A percentile compares a stretch with the other conserved stretches of the same genome.
phyloP scores from a whole-genome alignment of 2,797 vertebrate species.

The Sparidentex hasta region DNA sequence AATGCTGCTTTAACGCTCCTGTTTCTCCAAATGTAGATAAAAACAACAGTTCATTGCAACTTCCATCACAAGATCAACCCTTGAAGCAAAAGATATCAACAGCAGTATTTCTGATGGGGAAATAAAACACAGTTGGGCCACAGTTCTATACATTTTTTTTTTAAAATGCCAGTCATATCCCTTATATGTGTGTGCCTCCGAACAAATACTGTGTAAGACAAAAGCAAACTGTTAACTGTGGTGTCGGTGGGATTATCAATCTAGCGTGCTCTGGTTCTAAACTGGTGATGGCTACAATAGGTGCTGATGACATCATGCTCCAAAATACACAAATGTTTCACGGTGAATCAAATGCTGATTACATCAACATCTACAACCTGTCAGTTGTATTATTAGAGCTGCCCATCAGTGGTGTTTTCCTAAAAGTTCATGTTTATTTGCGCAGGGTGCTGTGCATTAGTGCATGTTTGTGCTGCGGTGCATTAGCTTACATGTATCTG shows the following conservation, averaged over 20 bases:
- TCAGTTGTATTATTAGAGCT: conserved; percentile 64
- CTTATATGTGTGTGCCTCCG: not conserved
- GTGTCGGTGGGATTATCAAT: conserved; percentile 6
- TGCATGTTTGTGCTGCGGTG: conserved; percentile 60
- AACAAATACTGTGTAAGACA: conserved; percentile 10
- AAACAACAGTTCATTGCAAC: not conserved
- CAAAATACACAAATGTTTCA: conserved; percentile 34
- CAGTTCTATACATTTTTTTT: not conserved
- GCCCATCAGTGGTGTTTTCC: conserved; percentile 63
- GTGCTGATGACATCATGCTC: conserved; percentile 42
- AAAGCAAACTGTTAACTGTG: not conserved
- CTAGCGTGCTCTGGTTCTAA: not conserved
- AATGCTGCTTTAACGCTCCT: not conserved
- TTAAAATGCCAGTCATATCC: not conserved
- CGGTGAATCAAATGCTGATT: conserved; percentile 58
- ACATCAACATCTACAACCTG: conserved; percentile 54
- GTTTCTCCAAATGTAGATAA: not conserved
- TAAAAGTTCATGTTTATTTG: conserved; percentile 78
- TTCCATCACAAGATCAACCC: not conserved
- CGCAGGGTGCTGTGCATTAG: conserved; percentile 54
- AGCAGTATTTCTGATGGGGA: not conserved
- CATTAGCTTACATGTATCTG: conserved; percentile 54
- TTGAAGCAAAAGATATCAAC: not conserved
- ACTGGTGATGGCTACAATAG: conserved; percentile 16
- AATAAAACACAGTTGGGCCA: not conserved